These are phyloP conservation scores for Lepidurus packardi DNA, from an alignment of 1,140 invertebrate species.

Conservation along the genomic window DNA sequence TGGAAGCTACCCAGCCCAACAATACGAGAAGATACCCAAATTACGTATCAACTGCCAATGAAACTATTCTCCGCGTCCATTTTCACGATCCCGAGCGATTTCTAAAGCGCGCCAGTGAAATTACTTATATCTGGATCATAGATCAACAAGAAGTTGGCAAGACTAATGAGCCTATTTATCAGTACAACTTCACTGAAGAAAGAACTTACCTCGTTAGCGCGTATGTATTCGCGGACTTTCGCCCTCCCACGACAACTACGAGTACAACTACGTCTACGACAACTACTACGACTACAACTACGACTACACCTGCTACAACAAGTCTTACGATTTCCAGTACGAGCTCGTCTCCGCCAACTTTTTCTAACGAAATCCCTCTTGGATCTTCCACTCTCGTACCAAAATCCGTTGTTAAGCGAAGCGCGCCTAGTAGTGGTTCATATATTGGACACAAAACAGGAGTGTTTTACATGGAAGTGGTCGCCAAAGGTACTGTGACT, in stretches of 20 bases:
- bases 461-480: constrained; percentile 26
- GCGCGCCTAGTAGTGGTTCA: neutral
- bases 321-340: neutral
- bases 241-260: constrained; percentile 30
- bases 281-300: constrained; percentile 27
- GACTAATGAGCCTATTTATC: constrained; percentile 25
- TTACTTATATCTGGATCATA: constrained; percentile 27
- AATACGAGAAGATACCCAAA: neutral
- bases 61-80: constrained; percentile 26
- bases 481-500: constrained; percentile 23
- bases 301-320: constrained; percentile 30
- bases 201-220: constrained; percentile 25
- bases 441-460: constrained; percentile 28
- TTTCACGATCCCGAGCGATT: constrained; percentile 33
- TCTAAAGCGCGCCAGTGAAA: constrained; percentile 10
- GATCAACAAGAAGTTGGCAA: constrained; percentile 25
- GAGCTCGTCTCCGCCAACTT: neutral
- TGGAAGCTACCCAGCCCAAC: constrained; percentile 19
- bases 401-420: neutral
- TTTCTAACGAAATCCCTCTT: neutral
- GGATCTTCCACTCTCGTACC: neutral
- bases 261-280: constrained; percentile 32
- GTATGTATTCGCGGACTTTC: constrained; percentile 28
- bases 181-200: constrained; percentile 33
- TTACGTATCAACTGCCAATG: constrained; percentile 30